These are phyloP conservation scores for Pterophyllum scalare DNA, from an alignment of 2,113 vertebrate species.

Conservation along the genomic window DNA sequence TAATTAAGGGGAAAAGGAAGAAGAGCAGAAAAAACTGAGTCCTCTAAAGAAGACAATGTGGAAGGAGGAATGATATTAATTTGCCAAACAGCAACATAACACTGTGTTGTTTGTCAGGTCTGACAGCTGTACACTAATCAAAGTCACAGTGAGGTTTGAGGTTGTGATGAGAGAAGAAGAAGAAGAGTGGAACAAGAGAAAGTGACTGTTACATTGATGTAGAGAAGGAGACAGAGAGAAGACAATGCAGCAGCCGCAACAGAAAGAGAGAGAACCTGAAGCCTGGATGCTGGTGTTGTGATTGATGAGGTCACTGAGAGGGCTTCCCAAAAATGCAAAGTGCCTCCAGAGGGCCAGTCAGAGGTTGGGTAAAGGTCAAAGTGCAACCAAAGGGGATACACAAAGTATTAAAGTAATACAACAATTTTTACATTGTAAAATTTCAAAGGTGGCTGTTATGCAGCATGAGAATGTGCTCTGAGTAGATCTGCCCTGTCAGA, in stretches of 20 bases:
- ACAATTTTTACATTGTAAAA: not conserved
- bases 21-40: not conserved
- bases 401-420: conserved; percentile 4
- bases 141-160: conserved; percentile 9
- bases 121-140: conserved; percentile 18
- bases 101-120: conserved; percentile 19
- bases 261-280: conserved; percentile 69
- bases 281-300: conserved; percentile 69
- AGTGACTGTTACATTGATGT: conserved; percentile 1
- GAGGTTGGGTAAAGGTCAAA: conserved; percentile 77
- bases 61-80: conserved; percentile 23
- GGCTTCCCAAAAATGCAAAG: conserved; percentile 70
- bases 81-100: not conserved
- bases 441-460: not conserved
- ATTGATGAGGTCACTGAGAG: conserved; percentile 82
- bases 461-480: not conserved
- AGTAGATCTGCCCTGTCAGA: not conserved
- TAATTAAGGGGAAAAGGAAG: not conserved
- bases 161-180: not conserved
- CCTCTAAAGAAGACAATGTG: conserved; percentile 10
- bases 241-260: conserved; percentile 53
- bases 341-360: conserved; percentile 70
- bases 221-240: conserved; percentile 41
- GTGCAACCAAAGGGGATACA: conserved; percentile 66
- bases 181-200: conserved; percentile 32